phyloP scores from a whole-genome alignment of 2,797 vertebrate genomes.

The Aselliscus stoliczkanus region DNA sequence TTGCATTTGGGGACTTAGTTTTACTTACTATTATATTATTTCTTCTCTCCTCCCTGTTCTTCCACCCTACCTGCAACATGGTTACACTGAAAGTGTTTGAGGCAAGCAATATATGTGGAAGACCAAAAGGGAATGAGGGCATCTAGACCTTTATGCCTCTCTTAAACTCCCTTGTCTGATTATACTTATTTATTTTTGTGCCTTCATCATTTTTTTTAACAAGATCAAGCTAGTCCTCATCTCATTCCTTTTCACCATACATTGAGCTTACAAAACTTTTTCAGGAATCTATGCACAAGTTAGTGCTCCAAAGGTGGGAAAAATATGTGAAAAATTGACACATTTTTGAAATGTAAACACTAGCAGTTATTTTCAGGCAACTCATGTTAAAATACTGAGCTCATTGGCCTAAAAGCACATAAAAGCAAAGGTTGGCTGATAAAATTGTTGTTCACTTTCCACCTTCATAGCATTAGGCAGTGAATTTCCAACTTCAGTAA shows the following conservation, averaged over 20 bases:
- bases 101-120: neutral
- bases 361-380: constrained; percentile 6
- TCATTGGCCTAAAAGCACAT: neutral
- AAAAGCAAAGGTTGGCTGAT: neutral
- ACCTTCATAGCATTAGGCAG: neutral
- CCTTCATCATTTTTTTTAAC: neutral
- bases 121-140: neutral
- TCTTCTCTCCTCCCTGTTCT: neutral
- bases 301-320: neutral
- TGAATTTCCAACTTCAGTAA: neutral
- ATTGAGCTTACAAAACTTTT: neutral
- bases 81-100: neutral
- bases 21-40: neutral
- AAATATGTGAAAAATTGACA: neutral
- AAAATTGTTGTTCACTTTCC: neutral
- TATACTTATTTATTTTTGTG: neutral
- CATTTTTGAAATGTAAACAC: constrained; percentile 2
- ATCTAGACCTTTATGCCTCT: too few relatives aligned
- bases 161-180: neutral
- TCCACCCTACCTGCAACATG: fast-evolving
- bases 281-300: neutral
- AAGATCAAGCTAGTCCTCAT: neutral
- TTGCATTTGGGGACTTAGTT: neutral
- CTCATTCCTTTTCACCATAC: neutral
- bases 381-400: neutral